Evolutionary conservation across 2,888 invertebrate species (phyloP), one percentile per base, ranked within the genome.

Genomic region (Tuberolachnus salignus): DNA sequence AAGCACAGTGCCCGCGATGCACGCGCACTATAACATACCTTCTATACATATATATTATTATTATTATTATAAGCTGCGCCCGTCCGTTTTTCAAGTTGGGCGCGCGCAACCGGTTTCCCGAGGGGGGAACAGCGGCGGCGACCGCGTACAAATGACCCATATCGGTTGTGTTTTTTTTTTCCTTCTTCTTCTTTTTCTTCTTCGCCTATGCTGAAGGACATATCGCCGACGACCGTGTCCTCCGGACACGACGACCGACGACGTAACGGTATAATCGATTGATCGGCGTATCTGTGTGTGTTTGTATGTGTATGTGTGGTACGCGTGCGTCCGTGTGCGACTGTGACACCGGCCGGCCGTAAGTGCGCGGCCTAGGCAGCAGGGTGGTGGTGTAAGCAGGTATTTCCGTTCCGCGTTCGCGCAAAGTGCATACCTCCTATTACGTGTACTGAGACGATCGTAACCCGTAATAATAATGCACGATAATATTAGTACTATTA

Each of bases 251-350:
- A 67, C 71, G 26, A 57, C 59, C 71, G 66, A 67, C 71, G 26
- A 57, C 59, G 64, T 75, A 75, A 75, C 74, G 74, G 74, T 75
- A 75, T 66, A 66, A 74, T 74, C 66, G 53, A 66, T 63, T 55
- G 74, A 55, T 55, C 59, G 21, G 26, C 49, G 55, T 21, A 44
- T 21, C 3, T 9, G 53, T 19, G 53, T 6, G 53, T 9, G 53
- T 19, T n/a, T 19, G 53, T 9, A 19, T 53, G 53, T 6, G 53
- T n/a, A 19, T 19, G 53, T 51, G 44, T 44, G n/a, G 8, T 71
- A 34, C 26, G 16, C 10, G 44, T 8, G 23, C 4, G 13, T n/a
- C n/a, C n/a, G n/a, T n/a, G n/a, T n/a, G n/a, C n/a, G 51, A 16
- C 19, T 44, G 44, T 19, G 21, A 34, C 6, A 6, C 3, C 34